phyloP scores from a whole-genome alignment of 2,797 vertebrate genomes.

The Halcyon leucocephala region DNA sequence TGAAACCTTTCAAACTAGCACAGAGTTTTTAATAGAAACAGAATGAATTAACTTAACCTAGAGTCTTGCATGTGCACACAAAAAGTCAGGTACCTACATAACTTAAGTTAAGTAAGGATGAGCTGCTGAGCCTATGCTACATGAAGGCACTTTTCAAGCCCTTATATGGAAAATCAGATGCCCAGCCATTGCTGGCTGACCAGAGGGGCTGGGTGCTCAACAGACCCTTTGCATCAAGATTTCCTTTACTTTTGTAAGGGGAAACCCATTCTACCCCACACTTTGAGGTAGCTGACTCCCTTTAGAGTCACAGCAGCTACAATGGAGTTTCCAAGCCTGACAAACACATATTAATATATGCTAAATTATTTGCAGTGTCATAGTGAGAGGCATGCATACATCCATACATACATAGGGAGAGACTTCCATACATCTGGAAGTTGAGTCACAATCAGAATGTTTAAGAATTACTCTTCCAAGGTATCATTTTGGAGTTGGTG shows the following conservation, averaged over 20 bases:
- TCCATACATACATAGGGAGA: no score
- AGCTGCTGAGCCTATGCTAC: neutral
- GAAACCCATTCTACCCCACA: neutral
- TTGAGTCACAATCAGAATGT: fast-evolving
- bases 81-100: neutral
- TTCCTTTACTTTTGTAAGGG: neutral
- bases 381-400: neutral
- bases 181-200: neutral
- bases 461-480: neutral
- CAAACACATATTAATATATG: neutral
- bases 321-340: neutral
- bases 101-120: neutral
- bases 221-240: neutral
- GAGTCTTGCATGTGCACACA: neutral
- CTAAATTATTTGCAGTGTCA: neutral
- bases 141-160: neutral
- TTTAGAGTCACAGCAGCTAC: neutral
- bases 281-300: neutral
- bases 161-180: neutral
- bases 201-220: neutral
- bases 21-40: neutral
- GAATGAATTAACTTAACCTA: constrained; percentile 2
- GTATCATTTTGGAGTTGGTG: neutral
- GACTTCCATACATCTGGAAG: neutral
- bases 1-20: neutral